These are phyloP conservation scores for Ophthalmotilapia sp. DNA, from an alignment of 2,113 vertebrate genomes.

Conservation along the genomic window DNA sequence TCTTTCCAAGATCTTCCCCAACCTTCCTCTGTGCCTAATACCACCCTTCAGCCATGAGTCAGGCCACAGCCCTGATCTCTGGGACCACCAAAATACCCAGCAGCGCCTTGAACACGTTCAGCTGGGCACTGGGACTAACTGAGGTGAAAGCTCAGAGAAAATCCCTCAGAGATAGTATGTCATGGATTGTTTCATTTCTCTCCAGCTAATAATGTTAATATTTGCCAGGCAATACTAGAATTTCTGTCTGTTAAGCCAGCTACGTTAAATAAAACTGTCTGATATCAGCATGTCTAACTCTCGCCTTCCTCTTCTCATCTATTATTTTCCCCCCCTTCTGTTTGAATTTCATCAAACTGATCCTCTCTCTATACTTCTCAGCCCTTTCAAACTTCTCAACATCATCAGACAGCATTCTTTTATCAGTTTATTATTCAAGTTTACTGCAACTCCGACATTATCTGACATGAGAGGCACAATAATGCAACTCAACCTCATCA, in stretches of 20 bases:
- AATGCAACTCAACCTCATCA: background rate
- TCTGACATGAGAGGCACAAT: background rate
- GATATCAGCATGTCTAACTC: background rate
- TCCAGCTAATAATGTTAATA: slow-evolving; percentile 9
- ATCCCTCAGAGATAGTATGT: slow-evolving; percentile 17
- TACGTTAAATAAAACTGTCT: background rate
- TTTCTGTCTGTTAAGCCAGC: background rate
- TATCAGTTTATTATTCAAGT: slow-evolving; percentile 1
- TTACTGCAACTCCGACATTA: background rate
- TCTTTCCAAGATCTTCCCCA: background rate
- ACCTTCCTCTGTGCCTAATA: background rate
- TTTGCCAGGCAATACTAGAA: background rate
- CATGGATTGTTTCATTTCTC: background rate
- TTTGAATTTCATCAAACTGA: background rate
- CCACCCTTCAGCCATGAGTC: background rate
- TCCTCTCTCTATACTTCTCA: background rate
- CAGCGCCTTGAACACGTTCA: slow-evolving; percentile 16
- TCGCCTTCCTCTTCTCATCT: background rate
- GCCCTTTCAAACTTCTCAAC: background rate
- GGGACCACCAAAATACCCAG: background rate
- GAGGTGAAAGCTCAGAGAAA: background rate
- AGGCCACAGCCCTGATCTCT: background rate
- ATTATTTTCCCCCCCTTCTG: background rate
- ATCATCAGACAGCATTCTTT: background rate
- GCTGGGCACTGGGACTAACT: background rate